These are phyloP conservation scores for Plebejus anna DNA, from an alignment of 2,888 invertebrate genomes.

Conservation along the genomic window DNA sequence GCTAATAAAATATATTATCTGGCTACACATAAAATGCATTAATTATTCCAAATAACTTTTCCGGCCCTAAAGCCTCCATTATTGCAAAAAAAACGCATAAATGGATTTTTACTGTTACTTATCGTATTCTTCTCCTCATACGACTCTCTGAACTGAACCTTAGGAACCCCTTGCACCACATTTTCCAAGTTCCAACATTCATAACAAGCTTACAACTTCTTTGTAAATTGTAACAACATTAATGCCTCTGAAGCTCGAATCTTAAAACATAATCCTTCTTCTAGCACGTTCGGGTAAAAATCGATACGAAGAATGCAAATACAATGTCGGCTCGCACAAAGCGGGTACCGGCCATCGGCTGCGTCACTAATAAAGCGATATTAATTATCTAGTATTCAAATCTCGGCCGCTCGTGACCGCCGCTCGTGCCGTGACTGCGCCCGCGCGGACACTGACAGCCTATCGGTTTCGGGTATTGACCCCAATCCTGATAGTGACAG, in stretches of 20 bases:
- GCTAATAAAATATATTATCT: too few relatives aligned
- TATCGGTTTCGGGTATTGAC: constrained; percentile 18
- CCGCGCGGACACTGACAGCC: constrained; percentile 44
- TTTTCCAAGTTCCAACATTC: too few relatives aligned
- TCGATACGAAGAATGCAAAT: not conserved
- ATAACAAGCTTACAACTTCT: too few relatives aligned
- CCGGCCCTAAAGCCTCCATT: too few relatives aligned
- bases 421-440: constrained; percentile 41
- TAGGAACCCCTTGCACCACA: too few relatives aligned
- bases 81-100: too few relatives aligned
- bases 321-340: constrained; percentile 55
- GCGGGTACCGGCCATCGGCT: constrained; percentile 71
- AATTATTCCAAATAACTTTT: too few relatives aligned
- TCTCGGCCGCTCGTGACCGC: constrained; percentile 62
- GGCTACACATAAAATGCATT: too few relatives aligned
- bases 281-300: not conserved
- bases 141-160: too few relatives aligned
- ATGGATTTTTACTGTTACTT: too few relatives aligned
- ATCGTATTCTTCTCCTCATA: too few relatives aligned
- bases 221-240: not conserved
- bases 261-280: not conserved
- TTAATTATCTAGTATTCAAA: constrained; percentile 80
- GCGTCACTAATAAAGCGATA: constrained; percentile 76
- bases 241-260: not conserved
- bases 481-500: not conserved